A percentile compares a stretch with the other conserved stretches of the same genome.
phyloP scores from a whole-genome alignment of 2,888 invertebrate species.

The Caenorhabditis japonica region DNA sequence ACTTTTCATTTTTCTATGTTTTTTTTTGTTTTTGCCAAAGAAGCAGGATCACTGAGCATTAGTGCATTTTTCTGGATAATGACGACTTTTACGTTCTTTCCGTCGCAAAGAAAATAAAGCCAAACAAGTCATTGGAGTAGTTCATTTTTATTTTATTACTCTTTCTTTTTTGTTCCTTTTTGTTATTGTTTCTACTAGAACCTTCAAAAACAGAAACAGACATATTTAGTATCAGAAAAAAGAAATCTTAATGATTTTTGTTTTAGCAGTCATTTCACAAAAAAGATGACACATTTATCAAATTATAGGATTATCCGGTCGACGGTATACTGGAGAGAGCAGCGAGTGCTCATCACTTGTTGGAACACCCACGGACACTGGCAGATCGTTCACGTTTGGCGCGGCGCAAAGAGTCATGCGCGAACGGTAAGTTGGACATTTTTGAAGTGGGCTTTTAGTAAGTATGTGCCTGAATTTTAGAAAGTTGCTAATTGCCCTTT shows the following conservation, averaged over 20 bases:
- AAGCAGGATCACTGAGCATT: constrained; percentile 40
- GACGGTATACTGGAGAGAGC: constrained; percentile 75
- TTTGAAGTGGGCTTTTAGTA: too few species aligned
- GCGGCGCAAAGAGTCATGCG: constrained; percentile 69
- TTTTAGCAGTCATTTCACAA: too few species aligned
- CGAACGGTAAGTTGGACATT: constrained; percentile 60
- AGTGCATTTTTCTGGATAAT: constrained; percentile 50
- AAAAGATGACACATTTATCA: constrained; percentile 14
- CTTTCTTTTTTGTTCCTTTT: neutral
- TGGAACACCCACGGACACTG: constrained; percentile 76
- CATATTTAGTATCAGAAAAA: too few species aligned
- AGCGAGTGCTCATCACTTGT: constrained; percentile 75
- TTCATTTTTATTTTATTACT: constrained; percentile 4
- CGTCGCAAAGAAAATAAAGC: neutral
- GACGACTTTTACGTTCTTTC: constrained; percentile 27
- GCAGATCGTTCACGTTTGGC: constrained; percentile 62
- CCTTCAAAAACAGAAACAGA: too few species aligned
- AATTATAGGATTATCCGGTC: constrained; percentile 63
- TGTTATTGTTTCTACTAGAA: constrained; percentile 7
- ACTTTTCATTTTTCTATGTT: too few species aligned
- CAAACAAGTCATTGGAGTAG: too few species aligned
- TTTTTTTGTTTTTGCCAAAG: too few species aligned
- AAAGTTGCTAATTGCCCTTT: too few species aligned
- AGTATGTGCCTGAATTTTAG: too few species aligned
- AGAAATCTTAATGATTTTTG: too few species aligned